These are phyloP conservation scores for Drosophila gunungcola DNA, from an alignment of 1,140 invertebrate species.

Conservation along the genomic window DNA sequence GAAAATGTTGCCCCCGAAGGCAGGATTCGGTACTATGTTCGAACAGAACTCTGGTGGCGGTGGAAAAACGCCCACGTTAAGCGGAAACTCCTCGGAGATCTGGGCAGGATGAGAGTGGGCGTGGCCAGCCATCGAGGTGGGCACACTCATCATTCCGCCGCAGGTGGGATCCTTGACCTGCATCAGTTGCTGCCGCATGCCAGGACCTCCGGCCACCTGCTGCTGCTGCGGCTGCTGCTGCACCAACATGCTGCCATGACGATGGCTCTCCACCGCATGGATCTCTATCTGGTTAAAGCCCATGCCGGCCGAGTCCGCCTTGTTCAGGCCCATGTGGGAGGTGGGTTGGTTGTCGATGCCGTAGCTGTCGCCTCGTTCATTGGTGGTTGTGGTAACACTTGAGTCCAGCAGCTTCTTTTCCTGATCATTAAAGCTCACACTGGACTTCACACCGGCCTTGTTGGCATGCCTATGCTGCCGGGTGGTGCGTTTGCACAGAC, in stretches of 20 bases:
- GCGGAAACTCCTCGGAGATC: conserved; percentile 80
- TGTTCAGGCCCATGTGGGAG: conserved; percentile 70
- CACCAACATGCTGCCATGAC: conserved; percentile 52
- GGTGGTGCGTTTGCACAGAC: conserved; percentile 86
- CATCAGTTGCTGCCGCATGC: conserved; percentile 70
- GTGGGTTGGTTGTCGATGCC: conserved; percentile 86
- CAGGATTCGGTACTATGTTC: conserved; percentile 85
- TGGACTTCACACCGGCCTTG: conserved; percentile 88
- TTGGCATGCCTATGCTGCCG: conserved; percentile 86
- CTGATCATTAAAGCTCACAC: conserved; percentile 92
- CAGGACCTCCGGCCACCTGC: conserved; percentile 12
- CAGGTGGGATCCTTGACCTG: conserved; percentile 78
- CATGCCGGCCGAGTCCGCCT: conserved; percentile 78
- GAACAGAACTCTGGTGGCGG: conserved; percentile 89
- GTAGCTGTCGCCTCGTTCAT: conserved; percentile 88
- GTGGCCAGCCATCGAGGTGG: conserved; percentile 76
- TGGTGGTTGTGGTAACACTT: conserved; percentile 90
- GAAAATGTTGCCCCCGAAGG: conserved; percentile 89
- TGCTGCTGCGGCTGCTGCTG: conserved; percentile 53
- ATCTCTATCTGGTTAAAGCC: conserved; percentile 89
- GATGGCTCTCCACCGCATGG: conserved; percentile 88
- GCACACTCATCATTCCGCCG: conserved; percentile 77
- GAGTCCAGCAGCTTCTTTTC: conserved; percentile 93
- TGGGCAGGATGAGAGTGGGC: conserved; percentile 57
- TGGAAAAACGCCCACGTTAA: conserved; percentile 86